Conservation (phyloP, 2,797 vertebrate species). For the Tragelaphus eurycerus region DNA sequence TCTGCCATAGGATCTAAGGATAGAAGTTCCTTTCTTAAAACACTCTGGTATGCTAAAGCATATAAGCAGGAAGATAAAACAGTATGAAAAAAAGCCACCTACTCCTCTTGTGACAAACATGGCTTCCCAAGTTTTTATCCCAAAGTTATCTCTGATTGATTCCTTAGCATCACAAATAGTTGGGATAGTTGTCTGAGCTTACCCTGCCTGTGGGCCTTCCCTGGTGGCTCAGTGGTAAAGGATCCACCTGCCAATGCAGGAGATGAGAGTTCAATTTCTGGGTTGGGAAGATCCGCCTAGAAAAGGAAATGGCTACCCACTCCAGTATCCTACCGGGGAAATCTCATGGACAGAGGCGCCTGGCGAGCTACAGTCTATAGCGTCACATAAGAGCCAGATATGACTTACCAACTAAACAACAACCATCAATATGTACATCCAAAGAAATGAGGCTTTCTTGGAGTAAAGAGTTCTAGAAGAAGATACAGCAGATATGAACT, state of each 20-base stretch:
- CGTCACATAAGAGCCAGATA: neutral
- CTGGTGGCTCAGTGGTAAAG: neutral
- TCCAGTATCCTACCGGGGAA: neutral
- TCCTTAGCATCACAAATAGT: neutral
- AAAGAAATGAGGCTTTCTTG: neutral
- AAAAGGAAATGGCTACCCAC: neutral
- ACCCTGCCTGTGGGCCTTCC: neutral
- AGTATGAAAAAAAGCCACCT: neutral
- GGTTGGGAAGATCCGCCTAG: neutral
- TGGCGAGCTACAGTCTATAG: neutral
- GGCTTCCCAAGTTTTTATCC: neutral
- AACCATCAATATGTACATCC: neutral
- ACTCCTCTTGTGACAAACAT: neutral
- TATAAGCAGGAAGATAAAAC: neutral
- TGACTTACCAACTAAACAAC: neutral
- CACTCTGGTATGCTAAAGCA: neutral
- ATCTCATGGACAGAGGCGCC: neutral
- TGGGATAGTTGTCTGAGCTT: neutral
- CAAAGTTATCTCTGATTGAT: neutral
- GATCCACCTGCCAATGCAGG: neutral
- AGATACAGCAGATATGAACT: neutral
- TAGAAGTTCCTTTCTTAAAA: conserved; percentile 20
- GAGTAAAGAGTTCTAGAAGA: conserved; percentile 3
- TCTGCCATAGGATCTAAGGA: neutral
- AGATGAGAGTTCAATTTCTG: neutral